Evolutionary conservation across 2,888 invertebrate genomes (phyloP).

Genomic region (Acanthopleura granulata): DNA sequence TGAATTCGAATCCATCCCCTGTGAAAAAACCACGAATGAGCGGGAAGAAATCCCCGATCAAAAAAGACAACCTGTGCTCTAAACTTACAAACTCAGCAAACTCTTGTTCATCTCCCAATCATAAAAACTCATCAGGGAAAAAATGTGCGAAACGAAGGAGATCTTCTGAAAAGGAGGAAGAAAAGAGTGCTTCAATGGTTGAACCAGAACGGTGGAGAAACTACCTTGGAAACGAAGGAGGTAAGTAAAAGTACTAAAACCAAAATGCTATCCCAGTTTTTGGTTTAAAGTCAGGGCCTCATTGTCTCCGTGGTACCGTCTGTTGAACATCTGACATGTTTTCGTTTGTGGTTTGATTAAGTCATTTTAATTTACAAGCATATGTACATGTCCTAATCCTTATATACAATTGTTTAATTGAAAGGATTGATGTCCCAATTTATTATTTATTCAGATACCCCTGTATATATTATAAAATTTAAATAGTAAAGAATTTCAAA

Average conservation of each 20-base stretch:
- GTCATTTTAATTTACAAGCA: too few relatives aligned
- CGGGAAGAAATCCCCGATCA: neutral
- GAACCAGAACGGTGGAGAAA: constrained; percentile 42
- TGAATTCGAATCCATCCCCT: constrained; percentile 28
- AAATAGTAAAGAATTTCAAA: too few relatives aligned
- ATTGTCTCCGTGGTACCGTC: too few relatives aligned
- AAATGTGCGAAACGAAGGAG: constrained; percentile 25
- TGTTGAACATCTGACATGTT: too few relatives aligned
- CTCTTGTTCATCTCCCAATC: neutral
- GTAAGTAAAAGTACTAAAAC: constrained; percentile 32
- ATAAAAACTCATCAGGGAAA: neutral
- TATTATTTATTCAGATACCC: too few relatives aligned
- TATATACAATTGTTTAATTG: too few relatives aligned
- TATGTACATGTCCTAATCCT: too few relatives aligned
- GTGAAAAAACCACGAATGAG: constrained; percentile 25
- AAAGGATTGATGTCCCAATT: too few relatives aligned
- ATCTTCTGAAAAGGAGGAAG: constrained; percentile 16
- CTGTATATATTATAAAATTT: too few relatives aligned
- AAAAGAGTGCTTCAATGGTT: neutral
- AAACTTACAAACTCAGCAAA: neutral
- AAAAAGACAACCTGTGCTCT: neutral
- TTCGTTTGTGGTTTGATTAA: too few relatives aligned
- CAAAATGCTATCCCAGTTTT: too few relatives aligned
- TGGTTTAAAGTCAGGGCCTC: too few relatives aligned
- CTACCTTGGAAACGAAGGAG: constrained; percentile 47